These are phyloP conservation scores for Pogonomyrmex barbatus DNA, from an alignment of 1,140 invertebrate genomes.

Conservation along the genomic window DNA sequence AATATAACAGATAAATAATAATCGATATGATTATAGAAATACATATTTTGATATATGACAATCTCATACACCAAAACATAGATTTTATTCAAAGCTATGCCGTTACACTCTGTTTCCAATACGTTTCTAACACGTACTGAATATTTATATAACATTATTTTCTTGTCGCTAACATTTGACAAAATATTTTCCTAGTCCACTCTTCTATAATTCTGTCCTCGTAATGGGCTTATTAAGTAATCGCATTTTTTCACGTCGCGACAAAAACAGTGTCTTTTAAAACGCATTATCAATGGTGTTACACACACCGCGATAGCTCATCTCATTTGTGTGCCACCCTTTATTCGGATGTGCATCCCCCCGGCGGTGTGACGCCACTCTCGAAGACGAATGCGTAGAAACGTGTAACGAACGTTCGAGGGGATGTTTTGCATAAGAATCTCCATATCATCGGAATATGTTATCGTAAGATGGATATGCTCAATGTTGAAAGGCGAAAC, in stretches of 20 bases:
- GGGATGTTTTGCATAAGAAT: constrained; percentile 67
- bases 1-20: background rate
- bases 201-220: background rate
- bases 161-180: background rate
- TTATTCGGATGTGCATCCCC: constrained; percentile 19
- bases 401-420: constrained; percentile 72
- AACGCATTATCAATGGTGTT: background rate
- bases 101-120: background rate
- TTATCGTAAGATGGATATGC: constrained; percentile 60
- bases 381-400: constrained; percentile 61
- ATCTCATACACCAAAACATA: background rate
- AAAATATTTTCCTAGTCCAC: background rate
- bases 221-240: constrained; percentile 9
- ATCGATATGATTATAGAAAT: background rate
- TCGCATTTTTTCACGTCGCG: background rate
- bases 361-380: constrained; percentile 9
- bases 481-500: constrained; percentile 55
- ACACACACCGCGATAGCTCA: constrained; percentile 6
- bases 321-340: constrained; percentile 32
- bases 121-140: background rate
- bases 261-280: background rate
- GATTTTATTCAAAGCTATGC: constrained; percentile 29
- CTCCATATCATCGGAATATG: constrained; percentile 66
- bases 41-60: background rate
- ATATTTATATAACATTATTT: background rate